phyloP scores from a whole-genome alignment of 2,113 vertebrate genomes.

The Lophochroa leadbeateri region DNA sequence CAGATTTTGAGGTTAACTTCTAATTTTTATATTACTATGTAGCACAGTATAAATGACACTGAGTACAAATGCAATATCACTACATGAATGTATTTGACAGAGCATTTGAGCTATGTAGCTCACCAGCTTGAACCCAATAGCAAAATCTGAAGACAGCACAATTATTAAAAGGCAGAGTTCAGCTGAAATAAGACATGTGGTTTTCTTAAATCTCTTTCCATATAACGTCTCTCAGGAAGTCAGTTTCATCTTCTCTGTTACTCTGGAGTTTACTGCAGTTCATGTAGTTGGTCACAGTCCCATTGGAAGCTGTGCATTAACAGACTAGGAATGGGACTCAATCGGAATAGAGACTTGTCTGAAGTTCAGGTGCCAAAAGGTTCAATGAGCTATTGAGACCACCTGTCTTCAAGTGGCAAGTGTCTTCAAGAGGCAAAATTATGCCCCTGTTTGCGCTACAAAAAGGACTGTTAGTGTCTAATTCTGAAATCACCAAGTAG shows the following conservation, averaged over 20 bases:
- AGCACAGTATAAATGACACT: not conserved
- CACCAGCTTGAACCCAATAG: not conserved
- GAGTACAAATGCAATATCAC: not conserved
- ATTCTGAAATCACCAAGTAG: not conserved
- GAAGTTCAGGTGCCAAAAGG: not conserved
- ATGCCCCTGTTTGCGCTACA: not conserved
- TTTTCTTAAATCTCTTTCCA: not conserved
- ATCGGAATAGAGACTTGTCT: not conserved
- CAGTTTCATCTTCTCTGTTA: not conserved
- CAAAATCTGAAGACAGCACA: not conserved
- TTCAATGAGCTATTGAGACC: not conserved
- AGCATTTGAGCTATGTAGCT: not conserved
- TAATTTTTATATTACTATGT: not conserved
- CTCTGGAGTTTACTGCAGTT: not conserved
- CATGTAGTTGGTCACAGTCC: not conserved
- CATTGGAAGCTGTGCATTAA: not conserved
- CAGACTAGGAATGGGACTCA: not conserved
- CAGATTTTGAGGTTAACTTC: not conserved
- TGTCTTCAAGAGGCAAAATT: not conserved
- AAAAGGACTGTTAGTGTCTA: not conserved
- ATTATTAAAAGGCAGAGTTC: not conserved
- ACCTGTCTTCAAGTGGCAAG: not conserved
- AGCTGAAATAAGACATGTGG: accelerated
- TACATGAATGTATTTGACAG: not conserved
- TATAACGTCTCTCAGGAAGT: not conserved